phyloP scores from a whole-genome alignment of 2,113 vertebrate genomes.

The Corydoras sp. region DNA sequence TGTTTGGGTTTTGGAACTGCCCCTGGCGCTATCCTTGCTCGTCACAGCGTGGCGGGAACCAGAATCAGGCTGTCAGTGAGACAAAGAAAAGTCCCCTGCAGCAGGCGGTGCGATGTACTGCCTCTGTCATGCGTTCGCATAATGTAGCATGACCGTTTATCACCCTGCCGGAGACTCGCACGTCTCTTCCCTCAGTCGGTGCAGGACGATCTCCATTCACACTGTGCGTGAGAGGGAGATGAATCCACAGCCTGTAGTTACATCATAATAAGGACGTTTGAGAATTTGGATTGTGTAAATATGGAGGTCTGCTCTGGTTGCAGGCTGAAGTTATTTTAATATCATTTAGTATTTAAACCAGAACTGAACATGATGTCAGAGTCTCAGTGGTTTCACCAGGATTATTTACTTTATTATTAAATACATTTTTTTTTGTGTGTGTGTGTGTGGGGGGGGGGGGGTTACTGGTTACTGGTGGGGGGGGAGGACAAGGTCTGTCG shows the following conservation, averaged over 20 bases:
- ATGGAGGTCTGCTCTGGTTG: too few species aligned
- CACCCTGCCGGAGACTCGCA: slow-evolving; percentile 56
- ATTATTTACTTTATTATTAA: too few species aligned
- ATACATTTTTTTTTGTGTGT: too few species aligned
- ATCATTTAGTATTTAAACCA: not conserved
- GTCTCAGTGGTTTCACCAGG: too few species aligned
- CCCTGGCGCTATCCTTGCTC: slow-evolving; percentile 34
- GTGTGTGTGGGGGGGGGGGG: too few species aligned
- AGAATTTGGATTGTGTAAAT: not conserved
- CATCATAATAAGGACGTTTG: not conserved
- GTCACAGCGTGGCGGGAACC: slow-evolving; percentile 29
- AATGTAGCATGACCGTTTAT: slow-evolving; percentile 62
- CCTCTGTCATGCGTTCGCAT: slow-evolving; percentile 43
- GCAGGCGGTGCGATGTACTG: slow-evolving; percentile 56
- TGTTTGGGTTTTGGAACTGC: slow-evolving; percentile 15
- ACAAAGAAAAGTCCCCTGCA: slow-evolving; percentile 51
- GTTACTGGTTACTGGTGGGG: too few species aligned
- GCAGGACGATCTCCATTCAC: slow-evolving; percentile 36
- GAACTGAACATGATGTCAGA: not conserved
- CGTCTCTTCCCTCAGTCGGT: slow-evolving; percentile 42
- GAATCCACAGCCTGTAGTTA: not conserved
- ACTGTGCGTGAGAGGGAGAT: not conserved
- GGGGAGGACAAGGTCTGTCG: too few species aligned
- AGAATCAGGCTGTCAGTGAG: slow-evolving; percentile 43
- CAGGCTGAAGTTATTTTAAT: too few species aligned